phyloP scores from a whole-genome alignment of 2,113 vertebrate species.

The Catharus bicknelli region DNA sequence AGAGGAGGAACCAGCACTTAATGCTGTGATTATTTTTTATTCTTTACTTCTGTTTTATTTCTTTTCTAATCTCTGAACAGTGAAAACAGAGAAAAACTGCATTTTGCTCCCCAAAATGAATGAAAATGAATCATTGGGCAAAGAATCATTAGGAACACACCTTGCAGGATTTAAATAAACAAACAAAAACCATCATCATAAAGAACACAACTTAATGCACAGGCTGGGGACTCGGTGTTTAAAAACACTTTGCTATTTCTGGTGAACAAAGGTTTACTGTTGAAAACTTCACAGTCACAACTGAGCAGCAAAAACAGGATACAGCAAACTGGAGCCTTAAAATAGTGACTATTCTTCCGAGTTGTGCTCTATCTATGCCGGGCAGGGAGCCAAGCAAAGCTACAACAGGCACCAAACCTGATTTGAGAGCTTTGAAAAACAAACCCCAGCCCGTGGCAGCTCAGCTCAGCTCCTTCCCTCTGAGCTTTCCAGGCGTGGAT shows the following conservation, averaged over 20 bases:
- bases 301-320: conserved; percentile 53
- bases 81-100: neutral
- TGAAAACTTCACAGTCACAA: conserved; percentile 58
- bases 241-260: conserved; percentile 32
- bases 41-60: neutral
- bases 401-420: neutral
- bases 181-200: neutral
- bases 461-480: neutral
- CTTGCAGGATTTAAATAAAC: neutral
- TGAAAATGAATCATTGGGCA: neutral
- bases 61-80: neutral
- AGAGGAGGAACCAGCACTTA: neutral
- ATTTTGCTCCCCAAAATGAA: neutral
- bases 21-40: neutral
- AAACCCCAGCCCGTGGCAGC: neutral
- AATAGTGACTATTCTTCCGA: conserved; percentile 44
- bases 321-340: conserved; percentile 37
- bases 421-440: neutral
- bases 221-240: neutral
- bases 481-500: neutral
- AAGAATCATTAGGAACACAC: neutral
- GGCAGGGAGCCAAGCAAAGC: conserved; percentile 35
- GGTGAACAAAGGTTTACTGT: conserved; percentile 52
- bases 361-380: neutral
- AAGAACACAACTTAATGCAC: neutral